Base-by-base conservation (phyloP, 1,140 invertebrate species). In the Trissolcus basalis region DNA sequence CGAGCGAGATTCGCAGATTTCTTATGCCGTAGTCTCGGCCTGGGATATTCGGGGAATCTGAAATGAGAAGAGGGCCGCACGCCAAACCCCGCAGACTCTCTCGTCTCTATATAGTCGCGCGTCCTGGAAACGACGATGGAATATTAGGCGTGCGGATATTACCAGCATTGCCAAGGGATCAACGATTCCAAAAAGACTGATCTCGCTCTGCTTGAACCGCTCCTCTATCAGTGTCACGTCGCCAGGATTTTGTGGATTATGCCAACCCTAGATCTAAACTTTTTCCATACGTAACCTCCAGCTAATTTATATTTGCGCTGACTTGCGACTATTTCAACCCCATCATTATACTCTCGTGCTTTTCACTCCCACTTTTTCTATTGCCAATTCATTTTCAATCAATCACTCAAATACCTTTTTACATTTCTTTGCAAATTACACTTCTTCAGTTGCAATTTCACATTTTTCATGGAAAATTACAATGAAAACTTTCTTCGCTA, bases 1-100 rank as follows among this genome's bases (percentile, higher is more conserved):
- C 83, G 85, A 86, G 80, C 83, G 78, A 81, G 81, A 79, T 81
- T 85, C 77, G 81, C 82, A 82, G 83, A 86, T 87, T 87, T 86
- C 85, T 86, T 85, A 86, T 83, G 79, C 80, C 78, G 68, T 70
- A 80, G 79, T 79, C 71, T 80, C 76, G 64, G 65, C 74, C 59
- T 73, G 71, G 79, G 79, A 79, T 82, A 84, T 86, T 87, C 85
- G 80, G 78, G 78, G 86, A 87, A 87, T 87, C 82, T 79, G 78
- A 86, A 86, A 87, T 86, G 84, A 86, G 82, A 72, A 72, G 73
- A 63, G 72, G 64, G 75, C 67, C 54, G 72, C 50, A 65, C 63
- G 61, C 75, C 61, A 69, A 74, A 43, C 67, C 59, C 56, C 56
- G 45, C 64, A 50, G 70, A 58, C 55, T 54, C 32, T 16, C 44